Evolutionary conservation across 2,113 vertebrate genomes (phyloP), one percentile per base, ranked within the genome.

Genomic region (Solenodon paradoxus): DNA sequence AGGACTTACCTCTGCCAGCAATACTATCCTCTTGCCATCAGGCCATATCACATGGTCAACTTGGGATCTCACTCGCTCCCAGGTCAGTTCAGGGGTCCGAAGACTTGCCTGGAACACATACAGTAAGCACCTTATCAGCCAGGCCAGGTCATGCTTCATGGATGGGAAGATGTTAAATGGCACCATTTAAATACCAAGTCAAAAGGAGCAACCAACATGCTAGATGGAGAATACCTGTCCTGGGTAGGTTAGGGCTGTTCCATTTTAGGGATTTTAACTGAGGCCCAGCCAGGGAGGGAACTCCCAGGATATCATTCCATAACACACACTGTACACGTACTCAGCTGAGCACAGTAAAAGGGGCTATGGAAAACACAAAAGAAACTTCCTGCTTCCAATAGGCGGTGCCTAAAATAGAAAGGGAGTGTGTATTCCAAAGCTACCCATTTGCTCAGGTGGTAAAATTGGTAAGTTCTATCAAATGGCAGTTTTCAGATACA

Each of bases 11-110:
- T 99, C 99, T 5, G 99, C 99, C 98, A 99, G 98, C 86, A 99
- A 98, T 72, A 99, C 99, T 98, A 99, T 99, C 87, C 99, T 99
- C 98, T 99, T 99, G 88, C 99, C 99, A 0, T 99, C 99, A 0
- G 99, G 99, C 99, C 99, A 99, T 98, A 99, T 99, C 93, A 99
- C 99, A 7, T 99, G 99, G 97, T 99, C 99, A 96, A 99, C 99
- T 97, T 99, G 99, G 78, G 99, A 99, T 95, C 99, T 98, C 55
- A 99, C 99, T 63, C 99, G 98, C 98, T 99, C 99, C 99, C 99
- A 99, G 85, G 99, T 99, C 93, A 99, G 98, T 95, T 99, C 99
- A 0, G 99, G 99, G 0, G 99, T 99, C 75, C 99, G 98, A 96
- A 99, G 99, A 98, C 99, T 99, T 0, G 99, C 99, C 99, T 99